These are phyloP conservation scores for Gymnothorax javanicus DNA, from an alignment of 2,797 vertebrate genomes.

Conservation along the genomic window DNA sequence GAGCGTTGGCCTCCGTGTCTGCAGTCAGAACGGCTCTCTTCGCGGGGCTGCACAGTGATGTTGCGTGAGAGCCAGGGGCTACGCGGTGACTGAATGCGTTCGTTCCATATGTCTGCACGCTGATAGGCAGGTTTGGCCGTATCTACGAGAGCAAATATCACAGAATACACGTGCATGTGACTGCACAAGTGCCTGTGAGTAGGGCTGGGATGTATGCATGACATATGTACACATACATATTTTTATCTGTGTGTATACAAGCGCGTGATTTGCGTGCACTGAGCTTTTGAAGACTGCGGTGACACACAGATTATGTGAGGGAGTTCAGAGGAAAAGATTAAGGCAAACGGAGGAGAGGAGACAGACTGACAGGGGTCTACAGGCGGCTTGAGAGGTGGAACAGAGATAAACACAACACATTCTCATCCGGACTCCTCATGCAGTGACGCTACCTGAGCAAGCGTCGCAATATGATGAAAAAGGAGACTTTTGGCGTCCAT, in stretches of 20 bases:
- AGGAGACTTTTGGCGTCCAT: too few species aligned
- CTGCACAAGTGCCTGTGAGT: constrained; percentile 6
- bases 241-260: not conserved
- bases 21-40: not conserved
- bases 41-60: not conserved
- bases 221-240: not conserved
- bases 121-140: not conserved
- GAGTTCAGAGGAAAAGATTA: not conserved
- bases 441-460: too few species aligned
- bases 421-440: too few species aligned
- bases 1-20: not conserved
- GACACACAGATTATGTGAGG: constrained; percentile 1
- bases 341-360: not conserved
- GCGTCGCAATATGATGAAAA: too few species aligned
- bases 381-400: not conserved
- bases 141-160: not conserved
- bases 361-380: not conserved
- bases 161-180: not conserved
- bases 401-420: not conserved
- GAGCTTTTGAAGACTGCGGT: not conserved
- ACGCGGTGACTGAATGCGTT: not conserved
- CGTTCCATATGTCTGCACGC: not conserved
- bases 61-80: constrained; percentile 31
- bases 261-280: not conserved
- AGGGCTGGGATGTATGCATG: not conserved